Evolutionary conservation across 2,888 invertebrate genomes (phyloP).

Genomic region (Icerya purchasi): DNA sequence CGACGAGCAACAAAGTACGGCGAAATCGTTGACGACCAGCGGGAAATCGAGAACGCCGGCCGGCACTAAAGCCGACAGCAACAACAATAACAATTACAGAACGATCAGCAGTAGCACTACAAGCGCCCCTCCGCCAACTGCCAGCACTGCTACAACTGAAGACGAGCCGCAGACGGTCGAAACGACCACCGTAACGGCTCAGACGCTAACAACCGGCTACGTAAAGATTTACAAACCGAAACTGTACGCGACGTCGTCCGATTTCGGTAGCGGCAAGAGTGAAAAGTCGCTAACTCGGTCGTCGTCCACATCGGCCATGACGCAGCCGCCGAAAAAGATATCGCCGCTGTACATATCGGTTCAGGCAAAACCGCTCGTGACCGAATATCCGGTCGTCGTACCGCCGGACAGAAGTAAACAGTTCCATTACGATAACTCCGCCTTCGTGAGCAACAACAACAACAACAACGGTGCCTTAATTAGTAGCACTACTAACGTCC

Average conservation of each 20-base stretch:
- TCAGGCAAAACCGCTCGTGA: neutral
- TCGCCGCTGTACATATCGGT: neutral
- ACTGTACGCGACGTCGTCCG: neutral
- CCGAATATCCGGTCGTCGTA: neutral
- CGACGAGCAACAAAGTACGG: no score
- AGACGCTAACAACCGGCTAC: neutral
- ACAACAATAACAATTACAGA: no score
- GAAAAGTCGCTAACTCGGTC: neutral
- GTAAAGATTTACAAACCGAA: no score
- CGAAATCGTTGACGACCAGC: no score
- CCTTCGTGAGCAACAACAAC: neutral
- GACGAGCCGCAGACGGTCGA: neutral
- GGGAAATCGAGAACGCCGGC: constrained; percentile 6
- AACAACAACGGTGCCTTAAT: neutral
- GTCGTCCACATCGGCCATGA: neutral
- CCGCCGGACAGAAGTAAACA: neutral
- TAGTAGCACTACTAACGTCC: neutral
- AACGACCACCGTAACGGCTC: neutral
- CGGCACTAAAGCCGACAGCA: no score
- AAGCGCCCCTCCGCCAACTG: neutral
- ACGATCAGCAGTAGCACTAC: no score
- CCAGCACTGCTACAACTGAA: neutral
- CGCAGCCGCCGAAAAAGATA: neutral
- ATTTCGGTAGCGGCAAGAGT: neutral
- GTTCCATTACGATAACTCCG: neutral